Evolutionary conservation across 2,113 vertebrate species (phyloP).

Genomic region (Sarotherodon lohbergeri): DNA sequence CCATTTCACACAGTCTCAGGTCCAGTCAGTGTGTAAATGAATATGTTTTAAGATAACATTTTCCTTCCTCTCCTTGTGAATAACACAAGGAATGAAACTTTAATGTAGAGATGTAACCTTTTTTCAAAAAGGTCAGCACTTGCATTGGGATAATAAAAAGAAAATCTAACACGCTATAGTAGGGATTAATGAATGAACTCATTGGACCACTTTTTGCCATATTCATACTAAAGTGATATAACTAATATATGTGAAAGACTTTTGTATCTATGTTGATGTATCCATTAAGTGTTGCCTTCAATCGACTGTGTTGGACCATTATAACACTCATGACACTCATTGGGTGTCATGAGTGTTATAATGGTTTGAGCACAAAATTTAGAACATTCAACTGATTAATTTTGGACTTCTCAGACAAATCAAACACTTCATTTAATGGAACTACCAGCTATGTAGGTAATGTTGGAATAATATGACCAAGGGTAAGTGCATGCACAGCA

Average conservation of each 20-base stretch:
- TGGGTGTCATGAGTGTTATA: background rate
- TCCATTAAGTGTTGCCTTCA: background rate
- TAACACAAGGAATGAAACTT: background rate
- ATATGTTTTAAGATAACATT: background rate
- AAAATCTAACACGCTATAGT: background rate
- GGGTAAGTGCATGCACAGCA: background rate
- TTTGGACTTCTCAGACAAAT: background rate
- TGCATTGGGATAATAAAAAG: background rate
- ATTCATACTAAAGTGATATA: background rate
- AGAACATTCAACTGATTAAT: background rate
- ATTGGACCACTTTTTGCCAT: background rate
- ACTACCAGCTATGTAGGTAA: background rate
- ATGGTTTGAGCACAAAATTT: background rate
- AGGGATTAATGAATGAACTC: background rate
- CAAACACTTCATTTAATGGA: background rate
- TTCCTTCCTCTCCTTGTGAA: background rate
- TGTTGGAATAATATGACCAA: background rate
- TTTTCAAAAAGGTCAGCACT: background rate
- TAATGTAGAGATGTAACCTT: background rate
- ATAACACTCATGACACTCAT: background rate
- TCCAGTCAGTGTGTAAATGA: background rate
- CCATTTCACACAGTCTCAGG: background rate
- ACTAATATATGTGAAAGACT: background rate
- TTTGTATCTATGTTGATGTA: background rate
- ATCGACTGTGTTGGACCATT: background rate